These are phyloP conservation scores for Ophion ellenae DNA, from an alignment of 2,888 invertebrate species.

Conservation along the genomic window DNA sequence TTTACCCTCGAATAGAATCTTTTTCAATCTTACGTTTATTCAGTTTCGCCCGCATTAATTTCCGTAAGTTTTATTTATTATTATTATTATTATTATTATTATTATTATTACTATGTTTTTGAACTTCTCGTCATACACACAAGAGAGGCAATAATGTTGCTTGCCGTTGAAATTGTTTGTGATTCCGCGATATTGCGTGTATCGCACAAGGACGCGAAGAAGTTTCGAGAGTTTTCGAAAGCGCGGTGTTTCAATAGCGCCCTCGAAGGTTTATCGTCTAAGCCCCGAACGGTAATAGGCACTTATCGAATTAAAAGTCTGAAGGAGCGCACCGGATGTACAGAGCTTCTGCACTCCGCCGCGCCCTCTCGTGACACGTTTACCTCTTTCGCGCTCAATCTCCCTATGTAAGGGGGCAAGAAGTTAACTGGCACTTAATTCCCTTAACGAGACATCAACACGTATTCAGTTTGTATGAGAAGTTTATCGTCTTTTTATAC, in stretches of 20 bases:
- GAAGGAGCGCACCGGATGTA: constrained; percentile 67
- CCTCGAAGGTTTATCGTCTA: constrained; percentile 57
- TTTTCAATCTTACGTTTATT: constrained; percentile 71
- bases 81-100: constrained; percentile 10
- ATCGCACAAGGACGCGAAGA: background rate
- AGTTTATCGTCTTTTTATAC: constrained; percentile 42
- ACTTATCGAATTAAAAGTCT: constrained; percentile 79
- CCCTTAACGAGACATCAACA: constrained; percentile 76
- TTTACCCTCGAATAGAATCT: constrained; percentile 21
- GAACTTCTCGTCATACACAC: background rate
- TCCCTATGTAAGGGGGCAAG: constrained; percentile 72
- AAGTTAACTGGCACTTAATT: constrained; percentile 80
- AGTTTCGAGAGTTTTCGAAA: constrained; percentile 42
- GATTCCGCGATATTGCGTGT: constrained; percentile 1
- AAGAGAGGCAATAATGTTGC: constrained; percentile 6
- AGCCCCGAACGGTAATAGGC: constrained; percentile 72
- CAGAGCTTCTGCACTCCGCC: constrained; percentile 11
- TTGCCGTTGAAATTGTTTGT: background rate
- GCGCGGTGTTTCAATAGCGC: constrained; percentile 26
- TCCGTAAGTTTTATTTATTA: background rate
- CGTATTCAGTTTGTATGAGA: constrained; percentile 57
- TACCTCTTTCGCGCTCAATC: constrained; percentile 65
- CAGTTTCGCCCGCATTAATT: constrained; percentile 66
- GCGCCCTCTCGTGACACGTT: constrained; percentile 6
- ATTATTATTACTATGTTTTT: too few species aligned